A percentile compares a stretch with the other conserved stretches of the same genome.
Evolutionary conservation across 2,113 vertebrate genomes (phyloP).

Genomic region (Phyllopteryx taeniolatus): DNA sequence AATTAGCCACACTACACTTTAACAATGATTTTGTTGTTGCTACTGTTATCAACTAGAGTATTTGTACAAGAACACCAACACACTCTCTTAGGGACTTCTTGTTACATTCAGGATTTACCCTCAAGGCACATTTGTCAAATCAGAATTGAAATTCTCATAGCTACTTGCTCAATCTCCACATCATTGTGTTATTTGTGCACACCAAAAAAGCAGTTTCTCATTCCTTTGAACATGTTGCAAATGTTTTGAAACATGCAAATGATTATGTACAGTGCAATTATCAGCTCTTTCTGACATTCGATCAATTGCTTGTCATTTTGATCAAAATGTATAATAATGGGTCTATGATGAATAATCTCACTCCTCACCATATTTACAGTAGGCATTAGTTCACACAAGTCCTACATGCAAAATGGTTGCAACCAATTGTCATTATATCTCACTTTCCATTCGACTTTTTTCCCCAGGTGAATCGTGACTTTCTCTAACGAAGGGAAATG

Average conservation of each 20-base stretch:
- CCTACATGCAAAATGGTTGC: no score
- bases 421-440: no score
- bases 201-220: no score
- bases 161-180: background rate
- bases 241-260: background rate
- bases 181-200: background rate
- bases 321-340: no score
- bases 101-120: background rate
- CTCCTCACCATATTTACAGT: no score
- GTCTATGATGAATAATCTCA: no score
- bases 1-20: background rate
- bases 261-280: background rate
- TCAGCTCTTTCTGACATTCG: no score
- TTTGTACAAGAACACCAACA: background rate
- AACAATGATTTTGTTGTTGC: background rate
- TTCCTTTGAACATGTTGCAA: no score
- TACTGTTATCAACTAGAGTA: background rate
- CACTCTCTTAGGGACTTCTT: background rate
- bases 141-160: background rate
- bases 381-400: no score
- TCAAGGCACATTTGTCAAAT: background rate
- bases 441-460: background rate
- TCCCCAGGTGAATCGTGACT: background rate
- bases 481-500: background rate
- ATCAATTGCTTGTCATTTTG: no score